Evolutionary conservation across 2,888 invertebrate species (phyloP), one percentile per base, ranked within the genome.

Genomic region (Poecilus cupreus): DNA sequence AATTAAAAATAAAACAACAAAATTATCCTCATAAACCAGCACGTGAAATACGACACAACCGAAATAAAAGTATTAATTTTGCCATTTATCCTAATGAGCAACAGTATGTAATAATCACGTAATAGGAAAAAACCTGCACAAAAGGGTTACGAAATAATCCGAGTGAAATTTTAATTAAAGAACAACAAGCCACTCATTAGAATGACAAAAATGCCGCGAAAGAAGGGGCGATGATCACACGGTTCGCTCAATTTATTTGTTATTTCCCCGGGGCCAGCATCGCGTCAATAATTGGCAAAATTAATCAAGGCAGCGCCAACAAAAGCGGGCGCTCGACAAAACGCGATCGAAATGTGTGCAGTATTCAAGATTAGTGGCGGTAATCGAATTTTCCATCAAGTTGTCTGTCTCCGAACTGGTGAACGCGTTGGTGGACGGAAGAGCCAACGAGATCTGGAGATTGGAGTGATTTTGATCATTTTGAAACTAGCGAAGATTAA

Each of bases 161-260:
- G 22, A 5, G 26, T 60, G 13, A 46, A 72, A 72, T 72, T 72
- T 70, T 72, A 72, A 72, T 72, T 72, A 72, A 72, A 72, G 72
- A 72, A 72, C 22, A 72, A 72, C 46, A 72, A 10, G 39, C n/a
- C 2, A 20, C 37, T 72, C 43, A 72, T 72, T 72, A 43, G 24
- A 72, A 72, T 72, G 72, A 43, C 46, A 72, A 72, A 72, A 72
- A 16, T 60, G 26, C 1, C 26, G 8, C 10, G n/a, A 60, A 26
- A 22, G 20, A 60, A 24, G 22, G 26, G 11, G 20, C 26, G 60
- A 22, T 26, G 43, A 72, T 43, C 68, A 32, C 24, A n/a, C 32
- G 32, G 43, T 2, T 4, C 18, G 20, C 24, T 43, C 26, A 72
- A 39, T 72, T 72, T 72, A 72, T 72, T 72, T 43, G 43, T 43